Evolutionary conservation across 2,888 invertebrate species (phyloP).

Genomic region (Drosophila vallismaia): DNA sequence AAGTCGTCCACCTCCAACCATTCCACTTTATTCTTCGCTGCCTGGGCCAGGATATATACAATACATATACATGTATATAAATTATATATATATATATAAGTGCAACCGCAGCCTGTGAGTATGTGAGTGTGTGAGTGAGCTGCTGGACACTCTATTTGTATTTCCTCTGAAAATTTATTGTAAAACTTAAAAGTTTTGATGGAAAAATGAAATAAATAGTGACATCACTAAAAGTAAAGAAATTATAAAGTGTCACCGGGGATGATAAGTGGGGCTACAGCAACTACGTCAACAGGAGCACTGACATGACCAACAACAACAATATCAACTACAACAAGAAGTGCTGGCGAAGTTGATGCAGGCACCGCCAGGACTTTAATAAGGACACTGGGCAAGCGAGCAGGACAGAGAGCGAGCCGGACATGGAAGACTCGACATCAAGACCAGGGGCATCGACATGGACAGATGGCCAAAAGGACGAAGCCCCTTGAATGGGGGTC

Average conservation of each 20-base stretch:
- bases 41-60: slow-evolving; percentile 35
- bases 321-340: slow-evolving; percentile 47
- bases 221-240: slow-evolving; percentile 84
- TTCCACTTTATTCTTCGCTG: slow-evolving; percentile 19
- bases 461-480: slow-evolving; percentile 25
- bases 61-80: neutral
- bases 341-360: slow-evolving; percentile 68
- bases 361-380: slow-evolving; percentile 73
- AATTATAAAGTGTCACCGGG: slow-evolving; percentile 84
- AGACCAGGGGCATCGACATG: slow-evolving; percentile 31
- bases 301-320: slow-evolving; percentile 68
- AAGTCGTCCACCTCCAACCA: slow-evolving; percentile 44
- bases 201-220: slow-evolving; percentile 83
- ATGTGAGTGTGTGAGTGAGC: slow-evolving; percentile 45
- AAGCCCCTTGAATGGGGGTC: slow-evolving; percentile 5
- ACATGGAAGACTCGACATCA: slow-evolving; percentile 35
- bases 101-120: slow-evolving; percentile 48
- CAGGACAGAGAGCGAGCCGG: slow-evolving; percentile 29
- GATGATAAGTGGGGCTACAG: slow-evolving; percentile 83
- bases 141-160: slow-evolving; percentile 80
- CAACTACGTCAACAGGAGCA: slow-evolving; percentile 59
- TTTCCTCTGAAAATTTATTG: slow-evolving; percentile 80
- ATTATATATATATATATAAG: slow-evolving; percentile 23
- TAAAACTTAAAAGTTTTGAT: slow-evolving; percentile 83
- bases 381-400: slow-evolving; percentile 74